Evolutionary conservation across 2,113 vertebrate genomes (phyloP).

Genomic region (Orientallactaga bullata): DNA sequence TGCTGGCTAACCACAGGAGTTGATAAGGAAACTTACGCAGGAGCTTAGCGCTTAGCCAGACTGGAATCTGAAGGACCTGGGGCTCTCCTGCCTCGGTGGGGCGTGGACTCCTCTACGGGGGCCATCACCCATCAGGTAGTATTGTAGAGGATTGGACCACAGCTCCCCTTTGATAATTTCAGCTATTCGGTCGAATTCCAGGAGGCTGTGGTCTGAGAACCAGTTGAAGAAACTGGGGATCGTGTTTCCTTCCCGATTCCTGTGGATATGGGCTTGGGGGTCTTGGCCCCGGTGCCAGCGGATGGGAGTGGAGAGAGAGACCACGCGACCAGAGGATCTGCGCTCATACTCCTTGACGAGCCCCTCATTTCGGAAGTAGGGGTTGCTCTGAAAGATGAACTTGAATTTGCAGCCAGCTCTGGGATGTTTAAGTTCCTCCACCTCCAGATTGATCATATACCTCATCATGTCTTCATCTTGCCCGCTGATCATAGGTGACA

Average conservation of each 20-base stretch:
- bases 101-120: constrained; percentile 71
- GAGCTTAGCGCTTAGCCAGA: constrained; percentile 72
- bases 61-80: constrained; percentile 79
- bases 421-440: constrained; percentile 92
- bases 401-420: constrained; percentile 93
- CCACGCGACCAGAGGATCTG: constrained; percentile 82
- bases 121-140: constrained; percentile 79
- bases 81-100: constrained; percentile 69
- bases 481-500: constrained; percentile 94
- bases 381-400: constrained; percentile 93
- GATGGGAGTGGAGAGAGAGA: constrained; percentile 84
- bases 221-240: constrained; percentile 85
- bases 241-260: constrained; percentile 77
- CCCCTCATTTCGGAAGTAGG: constrained; percentile 95
- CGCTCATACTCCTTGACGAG: constrained; percentile 94
- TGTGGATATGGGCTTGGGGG: constrained; percentile 77
- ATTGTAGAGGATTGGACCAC: constrained; percentile 79
- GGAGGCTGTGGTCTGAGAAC: constrained; percentile 86
- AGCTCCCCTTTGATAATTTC: constrained; percentile 82
- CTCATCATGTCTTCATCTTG: constrained; percentile 94
- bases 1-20: constrained; percentile 12
- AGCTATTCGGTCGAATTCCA: constrained; percentile 84
- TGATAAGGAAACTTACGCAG: constrained; percentile 22
- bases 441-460: constrained; percentile 95
- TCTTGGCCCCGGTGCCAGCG: constrained; percentile 85